phyloP scores from a whole-genome alignment of 1,140 invertebrate species.

The Temnothorax longispinosus region DNA sequence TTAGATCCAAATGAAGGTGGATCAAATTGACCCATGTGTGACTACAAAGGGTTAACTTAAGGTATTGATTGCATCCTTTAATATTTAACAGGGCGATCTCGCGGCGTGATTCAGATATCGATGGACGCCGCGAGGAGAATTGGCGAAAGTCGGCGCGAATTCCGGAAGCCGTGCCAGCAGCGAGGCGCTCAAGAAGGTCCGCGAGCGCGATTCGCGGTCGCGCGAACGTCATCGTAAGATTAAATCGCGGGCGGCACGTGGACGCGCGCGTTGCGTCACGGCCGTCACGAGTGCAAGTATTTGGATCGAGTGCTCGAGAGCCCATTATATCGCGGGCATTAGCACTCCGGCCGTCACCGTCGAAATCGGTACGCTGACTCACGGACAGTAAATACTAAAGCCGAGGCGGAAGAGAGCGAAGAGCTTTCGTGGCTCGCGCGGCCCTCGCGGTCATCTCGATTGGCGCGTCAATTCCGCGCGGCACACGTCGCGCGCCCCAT shows the following conservation, averaged over 20 bases:
- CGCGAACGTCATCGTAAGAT: slow-evolving; percentile 25
- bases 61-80: no score
- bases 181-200: not conserved
- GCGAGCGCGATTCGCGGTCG: not conserved
- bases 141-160: not conserved
- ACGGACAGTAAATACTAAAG: slow-evolving; percentile 49
- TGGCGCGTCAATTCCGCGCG: slow-evolving; percentile 15
- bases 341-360: slow-evolving; percentile 58
- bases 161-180: not conserved
- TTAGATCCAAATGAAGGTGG: no score
- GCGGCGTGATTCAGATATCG: not conserved
- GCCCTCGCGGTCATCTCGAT: slow-evolving; percentile 13
- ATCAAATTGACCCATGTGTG: no score
- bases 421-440: not conserved
- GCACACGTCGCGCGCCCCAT: not conserved
- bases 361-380: slow-evolving; percentile 63
- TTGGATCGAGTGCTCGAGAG: slow-evolving; percentile 65
- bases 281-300: slow-evolving; percentile 67
- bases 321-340: slow-evolving; percentile 44
- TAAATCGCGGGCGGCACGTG: slow-evolving; percentile 55
- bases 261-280: slow-evolving; percentile 63
- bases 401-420: not conserved
- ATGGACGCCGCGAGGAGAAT: not conserved
- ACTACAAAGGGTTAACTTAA: no score
- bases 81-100: no score